These are phyloP conservation scores for Lottia scabra DNA, from an alignment of 2,888 invertebrate species.

Conservation along the genomic window DNA sequence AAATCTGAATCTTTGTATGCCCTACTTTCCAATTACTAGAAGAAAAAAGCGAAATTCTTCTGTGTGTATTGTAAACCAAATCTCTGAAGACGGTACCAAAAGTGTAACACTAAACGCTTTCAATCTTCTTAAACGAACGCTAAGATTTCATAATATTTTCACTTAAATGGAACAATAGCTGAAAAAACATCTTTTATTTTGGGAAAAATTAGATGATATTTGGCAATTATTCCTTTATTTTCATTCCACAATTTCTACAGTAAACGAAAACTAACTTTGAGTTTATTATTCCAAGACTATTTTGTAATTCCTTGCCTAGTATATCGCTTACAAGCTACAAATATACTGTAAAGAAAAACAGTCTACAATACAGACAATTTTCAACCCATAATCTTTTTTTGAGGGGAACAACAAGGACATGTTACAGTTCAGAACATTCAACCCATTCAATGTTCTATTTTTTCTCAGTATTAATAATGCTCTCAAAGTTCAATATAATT, in stretches of 20 bases:
- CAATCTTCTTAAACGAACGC: background rate
- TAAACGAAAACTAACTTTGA: background rate
- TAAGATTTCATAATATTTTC: background rate
- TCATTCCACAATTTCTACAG: background rate
- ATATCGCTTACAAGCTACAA: too few species aligned
- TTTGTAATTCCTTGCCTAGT: background rate
- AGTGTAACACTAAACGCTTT: background rate
- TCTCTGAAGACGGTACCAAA: background rate
- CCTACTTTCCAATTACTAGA: background rate
- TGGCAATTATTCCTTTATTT: slow-evolving; percentile 4
- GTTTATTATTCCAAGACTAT: slow-evolving; percentile 1
- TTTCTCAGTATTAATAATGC: too few species aligned
- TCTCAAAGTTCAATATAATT: too few species aligned
- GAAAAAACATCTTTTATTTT: background rate
- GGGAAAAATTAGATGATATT: background rate
- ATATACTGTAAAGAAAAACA: too few species aligned
- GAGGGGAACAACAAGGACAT: too few species aligned
- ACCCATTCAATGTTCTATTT: too few species aligned
- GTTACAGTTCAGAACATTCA: too few species aligned
- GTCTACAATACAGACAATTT: too few species aligned
- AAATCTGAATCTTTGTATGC: background rate
- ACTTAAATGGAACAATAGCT: background rate
- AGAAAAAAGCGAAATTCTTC: background rate
- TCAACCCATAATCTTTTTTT: too few species aligned
- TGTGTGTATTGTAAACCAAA: background rate